Base-by-base conservation (phyloP, 2,888 invertebrate genomes). In the Eledona agricola region DNA sequence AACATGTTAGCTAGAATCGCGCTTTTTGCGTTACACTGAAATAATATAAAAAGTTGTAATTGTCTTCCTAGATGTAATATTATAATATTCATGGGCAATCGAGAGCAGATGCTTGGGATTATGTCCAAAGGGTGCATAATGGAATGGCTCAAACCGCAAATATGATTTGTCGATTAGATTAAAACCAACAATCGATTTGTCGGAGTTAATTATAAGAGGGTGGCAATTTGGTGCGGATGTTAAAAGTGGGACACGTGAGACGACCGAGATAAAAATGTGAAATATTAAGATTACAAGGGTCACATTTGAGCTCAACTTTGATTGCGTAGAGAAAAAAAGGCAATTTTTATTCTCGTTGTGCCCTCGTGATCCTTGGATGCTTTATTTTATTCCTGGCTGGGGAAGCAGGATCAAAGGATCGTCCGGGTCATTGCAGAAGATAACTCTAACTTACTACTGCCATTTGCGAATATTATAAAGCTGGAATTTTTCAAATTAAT, bases 301-400 rank as follows among this genome's bases (percentile, higher is more conserved):
- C 64, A 64, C 60, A 66, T 58, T 62, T 53, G 59, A 61, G 67
- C 66, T 66, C 66, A 63, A 64, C 59, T 67, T 66, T 67, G 69
- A 70, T 70, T 71, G 70, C 63, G 61, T 62, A 53, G 56, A 61
- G 62, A 51, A 69, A 71, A 70, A 70, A 68, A 66, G 71, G 72
- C 72, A 67, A 72, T 72, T 72, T 72, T 72, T 70, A 72, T 72
- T 70, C 72, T 69, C 62, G 63, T 59, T 64, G 68, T 60, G 64
- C 63, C 56, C 57, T 55, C 59, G 51, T 66, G 60, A 65, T 66
- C 65, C 62, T 45, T 26, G 57, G 57, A 63, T 65, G 61, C 57
- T 66, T 66, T 66, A 66, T 66, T 66, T 65, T 66, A 66, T 66
- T 65, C 63, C 57, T 61, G 57, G 19, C 26, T 57, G 55, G 64